Evolutionary conservation across 92 coral and sea anemone species (phyloP), one percentile per base, ranked within the genome.

Genomic region (Chrysogorgia sp.): DNA sequence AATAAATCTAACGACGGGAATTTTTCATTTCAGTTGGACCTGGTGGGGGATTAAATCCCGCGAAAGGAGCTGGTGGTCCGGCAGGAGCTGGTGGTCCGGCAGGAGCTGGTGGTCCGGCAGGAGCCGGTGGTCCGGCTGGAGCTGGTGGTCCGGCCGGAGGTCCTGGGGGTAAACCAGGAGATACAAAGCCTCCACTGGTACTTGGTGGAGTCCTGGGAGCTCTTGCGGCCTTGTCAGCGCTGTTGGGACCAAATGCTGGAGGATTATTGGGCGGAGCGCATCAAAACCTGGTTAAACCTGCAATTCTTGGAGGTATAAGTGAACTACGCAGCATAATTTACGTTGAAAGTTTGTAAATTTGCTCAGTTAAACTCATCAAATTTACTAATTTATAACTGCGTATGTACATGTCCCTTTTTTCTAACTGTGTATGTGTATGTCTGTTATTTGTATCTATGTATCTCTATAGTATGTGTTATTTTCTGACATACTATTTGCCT

Each of bases 231-330:
- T 72, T 72, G 35, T 53, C 79, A 9, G 79, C 79, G 10, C 37
- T 72, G 34, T 52, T 53, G 10, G 79, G 79, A 72, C 79, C 79
- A 20, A 72, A 72, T 72, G 79, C 65, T 24, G 79, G 79, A 33
- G 79, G 79, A 15, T 53, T 72, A 41, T 52, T 72, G 1, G 79
- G 79, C n/a, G 79, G 79, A 56, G 79, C 79, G 2, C 79, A 72
- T 72, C 79, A 72, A 56, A 53, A 72, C 0, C 79, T 72, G 8
- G 20, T 72, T 22, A 47, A 28, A 26, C 79, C 79, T n/a, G 52
- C 55, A 21, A 56, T 24, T 21, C 10, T 52, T 33, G 79, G 49
- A 52, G 53, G 53, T 47, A 47, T 7, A 47, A 47, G 15, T n/a
- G n/a, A n/a, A n/a, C n/a, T n/a, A n/a, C n/a, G n/a, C n/a, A n/a